Evolutionary conservation across 2,797 vertebrate species (phyloP).

Genomic region (Moxostoma hubbsi): DNA sequence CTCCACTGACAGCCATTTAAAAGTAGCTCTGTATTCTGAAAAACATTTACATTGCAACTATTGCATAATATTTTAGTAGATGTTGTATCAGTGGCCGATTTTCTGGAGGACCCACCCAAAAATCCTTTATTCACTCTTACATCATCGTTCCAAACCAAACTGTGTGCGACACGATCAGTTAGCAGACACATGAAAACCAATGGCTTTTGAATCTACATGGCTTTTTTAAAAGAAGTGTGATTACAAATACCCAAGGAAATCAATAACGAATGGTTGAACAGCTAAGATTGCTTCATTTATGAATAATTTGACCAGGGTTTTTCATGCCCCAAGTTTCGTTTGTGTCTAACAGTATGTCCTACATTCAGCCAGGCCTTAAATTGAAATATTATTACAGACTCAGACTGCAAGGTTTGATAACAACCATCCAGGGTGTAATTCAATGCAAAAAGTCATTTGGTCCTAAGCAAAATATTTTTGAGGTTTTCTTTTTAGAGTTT

Average conservation of each 20-base stretch:
- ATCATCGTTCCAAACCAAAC: too few relatives aligned
- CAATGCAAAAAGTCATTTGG: constrained; percentile 66
- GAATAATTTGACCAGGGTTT: constrained; percentile 40
- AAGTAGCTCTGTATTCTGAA: too few relatives aligned
- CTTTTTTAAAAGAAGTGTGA: not conserved
- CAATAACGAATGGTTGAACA: not conserved
- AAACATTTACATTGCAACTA: too few relatives aligned
- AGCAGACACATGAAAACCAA: too few relatives aligned
- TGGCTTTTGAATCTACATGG: too few relatives aligned
- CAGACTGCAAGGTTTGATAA: constrained; percentile 70
- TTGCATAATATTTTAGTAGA: too few relatives aligned
- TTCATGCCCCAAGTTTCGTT: constrained; percentile 66
- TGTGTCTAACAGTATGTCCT: constrained; percentile 63
- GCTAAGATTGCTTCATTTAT: constrained; percentile 29
- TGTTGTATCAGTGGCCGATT: too few relatives aligned
- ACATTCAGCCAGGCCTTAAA: constrained; percentile 75
- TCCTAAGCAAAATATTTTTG: constrained; percentile 73
- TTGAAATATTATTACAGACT: constrained; percentile 77
- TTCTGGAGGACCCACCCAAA: too few relatives aligned
- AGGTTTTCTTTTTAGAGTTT: constrained; percentile 73
- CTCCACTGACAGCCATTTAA: too few relatives aligned
- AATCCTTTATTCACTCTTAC: too few relatives aligned
- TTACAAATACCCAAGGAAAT: constrained; percentile 5
- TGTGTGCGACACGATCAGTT: too few relatives aligned
- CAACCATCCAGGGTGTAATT: constrained; percentile 72